Percentiles rank a stretch among this genome's conserved stretches.
These are phyloP conservation scores for Buphagus erythrorhynchus DNA, from an alignment of 2,797 vertebrate genomes.

Conservation along the genomic window DNA sequence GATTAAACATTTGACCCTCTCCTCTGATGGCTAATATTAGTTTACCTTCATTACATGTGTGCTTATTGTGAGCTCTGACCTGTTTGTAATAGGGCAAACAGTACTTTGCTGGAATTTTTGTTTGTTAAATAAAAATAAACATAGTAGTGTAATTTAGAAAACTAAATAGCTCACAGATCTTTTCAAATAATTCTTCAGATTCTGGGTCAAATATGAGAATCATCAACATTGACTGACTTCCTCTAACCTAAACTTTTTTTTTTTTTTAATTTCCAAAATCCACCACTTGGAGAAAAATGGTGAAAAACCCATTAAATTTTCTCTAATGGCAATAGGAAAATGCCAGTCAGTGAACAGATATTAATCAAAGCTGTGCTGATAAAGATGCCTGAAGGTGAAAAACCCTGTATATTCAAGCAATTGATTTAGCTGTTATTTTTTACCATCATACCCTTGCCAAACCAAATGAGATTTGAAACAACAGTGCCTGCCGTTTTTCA, in stretches of 20 bases:
- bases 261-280: neutral
- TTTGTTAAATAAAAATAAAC: conserved; percentile 32
- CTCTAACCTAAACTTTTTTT: neutral
- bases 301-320: neutral
- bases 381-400: conserved; percentile 29
- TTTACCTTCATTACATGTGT: neutral
- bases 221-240: neutral
- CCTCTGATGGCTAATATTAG: neutral
- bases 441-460: conserved; percentile 36
- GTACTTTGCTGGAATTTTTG: neutral
- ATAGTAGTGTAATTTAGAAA: neutral
- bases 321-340: neutral
- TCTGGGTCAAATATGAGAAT: neutral
- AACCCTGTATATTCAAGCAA: conserved; percentile 46
- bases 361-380: conserved; percentile 5
- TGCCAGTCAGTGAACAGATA: neutral
- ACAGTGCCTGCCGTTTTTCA: conserved; percentile 67
- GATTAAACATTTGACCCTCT: neutral
- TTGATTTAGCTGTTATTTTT: conserved; percentile 45
- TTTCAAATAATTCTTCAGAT: neutral
- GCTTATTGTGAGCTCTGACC: neutral
- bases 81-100: neutral
- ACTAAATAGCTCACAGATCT: neutral
- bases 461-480: conserved; percentile 68
- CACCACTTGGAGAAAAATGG: neutral